Conservation (phyloP, 2,888 invertebrate genomes). For the Iselma pallidipennis region DNA sequence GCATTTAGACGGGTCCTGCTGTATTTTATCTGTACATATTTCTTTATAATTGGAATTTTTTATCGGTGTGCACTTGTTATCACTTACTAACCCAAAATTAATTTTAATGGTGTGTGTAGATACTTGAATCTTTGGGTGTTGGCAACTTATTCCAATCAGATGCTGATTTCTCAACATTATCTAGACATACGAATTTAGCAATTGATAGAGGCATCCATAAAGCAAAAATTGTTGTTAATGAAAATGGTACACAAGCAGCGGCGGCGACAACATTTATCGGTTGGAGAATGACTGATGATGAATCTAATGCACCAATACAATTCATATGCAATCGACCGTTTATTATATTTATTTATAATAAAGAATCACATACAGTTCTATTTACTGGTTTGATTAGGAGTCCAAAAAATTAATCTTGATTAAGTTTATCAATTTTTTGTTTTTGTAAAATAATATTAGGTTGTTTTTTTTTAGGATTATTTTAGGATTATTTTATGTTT, state of each 20-base stretch:
- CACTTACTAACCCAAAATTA: constrained; percentile 27
- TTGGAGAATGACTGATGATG: constrained; percentile 67
- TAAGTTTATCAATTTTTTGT: not conserved
- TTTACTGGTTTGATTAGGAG: constrained; percentile 70
- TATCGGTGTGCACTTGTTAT: constrained; percentile 4
- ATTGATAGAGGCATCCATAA: constrained; percentile 71
- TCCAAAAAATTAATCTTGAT: constrained; percentile 15
- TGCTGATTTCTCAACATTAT: constrained; percentile 62
- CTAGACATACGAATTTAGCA: constrained; percentile 53
- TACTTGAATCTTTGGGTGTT: constrained; percentile 61
- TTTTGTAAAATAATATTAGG: not conserved
- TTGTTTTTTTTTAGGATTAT: not conserved
- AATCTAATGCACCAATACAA: constrained; percentile 68
- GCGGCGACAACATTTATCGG: constrained; percentile 84
- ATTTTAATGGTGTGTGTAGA: constrained; percentile 41
- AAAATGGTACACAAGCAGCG: constrained; percentile 84
- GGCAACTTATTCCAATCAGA: constrained; percentile 59
- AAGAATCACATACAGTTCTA: constrained; percentile 64
- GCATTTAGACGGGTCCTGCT: too few species aligned
- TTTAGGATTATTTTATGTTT: not conserved
- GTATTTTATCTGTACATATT: too few species aligned
- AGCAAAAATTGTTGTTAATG: constrained; percentile 81
- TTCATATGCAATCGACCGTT: constrained; percentile 86
- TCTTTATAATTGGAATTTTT: too few species aligned
- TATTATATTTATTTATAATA: constrained; percentile 79